A percentile compares a stretch with the other conserved stretches of the same genome.
These are phyloP conservation scores for Musca domestica DNA, from an alignment of 1,140 invertebrate genomes.

Conservation along the genomic window DNA sequence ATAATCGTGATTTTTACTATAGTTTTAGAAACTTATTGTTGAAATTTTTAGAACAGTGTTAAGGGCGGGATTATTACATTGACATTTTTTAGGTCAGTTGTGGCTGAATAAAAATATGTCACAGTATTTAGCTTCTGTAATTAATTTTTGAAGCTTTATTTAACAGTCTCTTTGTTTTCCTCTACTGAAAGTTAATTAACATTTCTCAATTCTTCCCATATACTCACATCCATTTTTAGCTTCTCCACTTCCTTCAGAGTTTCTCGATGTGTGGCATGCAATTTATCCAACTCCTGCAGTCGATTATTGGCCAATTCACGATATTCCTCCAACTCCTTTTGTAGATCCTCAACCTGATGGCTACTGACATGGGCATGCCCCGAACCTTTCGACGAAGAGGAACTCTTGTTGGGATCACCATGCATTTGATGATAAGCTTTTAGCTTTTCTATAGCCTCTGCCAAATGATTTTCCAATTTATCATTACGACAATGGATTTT, in stretches of 20 bases:
- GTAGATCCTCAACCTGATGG: constrained; percentile 85
- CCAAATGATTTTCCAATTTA: constrained; percentile 85
- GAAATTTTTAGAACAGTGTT: no score
- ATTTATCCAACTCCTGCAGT: constrained; percentile 87
- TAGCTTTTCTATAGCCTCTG: constrained; percentile 85
- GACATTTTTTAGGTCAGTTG: no score
- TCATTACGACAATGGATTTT: constrained; percentile 86
- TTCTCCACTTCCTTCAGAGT: constrained; percentile 92
- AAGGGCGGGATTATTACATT: no score
- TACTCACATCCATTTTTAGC: constrained; percentile 94
- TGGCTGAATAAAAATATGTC: no score
- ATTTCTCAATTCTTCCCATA: no score
- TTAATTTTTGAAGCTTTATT: no score
- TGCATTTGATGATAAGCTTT: constrained; percentile 81
- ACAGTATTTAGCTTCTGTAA: no score
- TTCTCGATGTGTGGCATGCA: constrained; percentile 89
- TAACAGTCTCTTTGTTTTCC: no score
- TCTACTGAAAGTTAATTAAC: no score
- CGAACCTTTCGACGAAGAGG: constrained; percentile 31
- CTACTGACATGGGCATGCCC: constrained; percentile 58
- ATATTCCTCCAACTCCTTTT: constrained; percentile 89
- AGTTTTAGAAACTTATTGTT: no score
- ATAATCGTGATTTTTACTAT: no score
- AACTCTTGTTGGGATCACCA: constrained; percentile 56
- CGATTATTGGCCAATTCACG: constrained; percentile 89